Evolutionary conservation across 2,888 invertebrate species (phyloP).

Genomic region (Muschampia plurimacula): DNA sequence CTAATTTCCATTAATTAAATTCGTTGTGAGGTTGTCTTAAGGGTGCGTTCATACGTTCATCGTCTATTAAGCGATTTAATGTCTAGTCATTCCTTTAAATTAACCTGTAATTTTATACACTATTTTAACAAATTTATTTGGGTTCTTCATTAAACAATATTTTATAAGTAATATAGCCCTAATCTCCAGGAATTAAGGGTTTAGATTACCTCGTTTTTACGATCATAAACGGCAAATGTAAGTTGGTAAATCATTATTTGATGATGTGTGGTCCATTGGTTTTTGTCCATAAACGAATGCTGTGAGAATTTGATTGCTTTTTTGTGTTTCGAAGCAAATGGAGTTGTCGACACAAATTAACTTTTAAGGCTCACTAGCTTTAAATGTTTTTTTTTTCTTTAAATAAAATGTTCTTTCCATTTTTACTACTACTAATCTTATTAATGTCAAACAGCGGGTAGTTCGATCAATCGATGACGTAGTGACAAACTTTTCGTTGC

Average conservation of each 20-base stretch:
- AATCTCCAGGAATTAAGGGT: slow-evolving; percentile 19
- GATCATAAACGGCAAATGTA: slow-evolving; percentile 10
- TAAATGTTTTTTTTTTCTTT: neutral
- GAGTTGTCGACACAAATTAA: slow-evolving; percentile 41
- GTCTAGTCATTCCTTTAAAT: slow-evolving; percentile 62
- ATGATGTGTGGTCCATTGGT: slow-evolving; percentile 50
- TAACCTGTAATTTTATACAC: slow-evolving; percentile 60
- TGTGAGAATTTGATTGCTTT: slow-evolving; percentile 42
- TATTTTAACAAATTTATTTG: slow-evolving; percentile 44
- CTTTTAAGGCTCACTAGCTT: neutral
- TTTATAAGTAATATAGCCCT: slow-evolving; percentile 6
- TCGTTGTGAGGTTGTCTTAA: slow-evolving; percentile 17
- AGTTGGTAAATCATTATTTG: slow-evolving; percentile 38
- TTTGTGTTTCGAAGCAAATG: slow-evolving; percentile 38
- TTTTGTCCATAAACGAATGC: slow-evolving; percentile 32
- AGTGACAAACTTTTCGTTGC: no score
- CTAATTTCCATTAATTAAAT: neutral
- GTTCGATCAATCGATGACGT: no score
- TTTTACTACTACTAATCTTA: neutral
- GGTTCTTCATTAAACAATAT: slow-evolving; percentile 8
- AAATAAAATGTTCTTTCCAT: neutral
- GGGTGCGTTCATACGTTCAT: slow-evolving; percentile 27
- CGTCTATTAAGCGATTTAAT: slow-evolving; percentile 55
- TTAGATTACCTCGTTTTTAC: neutral
- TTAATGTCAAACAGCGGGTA: no score